A percentile compares a stretch with the other conserved stretches of the same genome.
phyloP scores from a whole-genome alignment of 2,888 invertebrate genomes.

The Hyles lineata region DNA sequence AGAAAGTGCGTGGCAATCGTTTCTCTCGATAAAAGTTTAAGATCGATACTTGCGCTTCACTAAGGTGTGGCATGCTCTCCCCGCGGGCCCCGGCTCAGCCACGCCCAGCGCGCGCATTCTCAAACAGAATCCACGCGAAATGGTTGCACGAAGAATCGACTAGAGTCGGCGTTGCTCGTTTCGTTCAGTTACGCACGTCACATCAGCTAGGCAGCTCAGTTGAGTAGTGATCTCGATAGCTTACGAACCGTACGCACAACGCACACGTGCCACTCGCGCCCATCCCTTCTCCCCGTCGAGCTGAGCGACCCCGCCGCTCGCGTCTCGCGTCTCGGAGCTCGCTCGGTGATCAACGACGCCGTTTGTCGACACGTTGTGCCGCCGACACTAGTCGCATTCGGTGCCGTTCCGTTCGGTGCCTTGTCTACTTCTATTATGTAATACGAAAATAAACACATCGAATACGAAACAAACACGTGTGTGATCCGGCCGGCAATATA shows the following conservation, averaged over 20 bases:
- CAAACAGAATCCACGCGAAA: conserved; percentile 75
- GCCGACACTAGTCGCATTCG: conserved; percentile 44
- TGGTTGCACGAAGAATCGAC: conserved; percentile 69
- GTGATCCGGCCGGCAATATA: conserved; percentile 53
- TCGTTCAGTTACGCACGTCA: conserved; percentile 67
- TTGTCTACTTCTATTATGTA: conserved; percentile 65
- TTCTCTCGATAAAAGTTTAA: conserved; percentile 52
- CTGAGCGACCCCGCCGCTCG: conserved; percentile 58
- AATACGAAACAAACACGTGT: conserved; percentile 70
- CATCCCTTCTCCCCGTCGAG: conserved; percentile 60
- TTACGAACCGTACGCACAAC: conserved; percentile 70
- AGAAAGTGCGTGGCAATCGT: conserved; percentile 4
- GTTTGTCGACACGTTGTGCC: conserved; percentile 37
- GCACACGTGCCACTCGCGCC: conserved; percentile 71
- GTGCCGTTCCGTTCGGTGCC: conserved; percentile 46
- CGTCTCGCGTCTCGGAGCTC: conserved; percentile 30
- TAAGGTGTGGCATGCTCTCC: conserved; percentile 66
- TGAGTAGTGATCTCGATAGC: conserved; percentile 73
- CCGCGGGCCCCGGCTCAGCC: conserved; percentile 71
- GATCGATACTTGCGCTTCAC: conserved; percentile 67
- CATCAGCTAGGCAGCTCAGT: conserved; percentile 63
- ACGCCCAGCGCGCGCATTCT: conserved; percentile 81
- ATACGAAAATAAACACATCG: conserved; percentile 68
- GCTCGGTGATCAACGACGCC: conserved; percentile 45
- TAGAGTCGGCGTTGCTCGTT: conserved; percentile 49